Conservation (phyloP, 2,888 invertebrate species). For the Oscheius sp. region DNA sequence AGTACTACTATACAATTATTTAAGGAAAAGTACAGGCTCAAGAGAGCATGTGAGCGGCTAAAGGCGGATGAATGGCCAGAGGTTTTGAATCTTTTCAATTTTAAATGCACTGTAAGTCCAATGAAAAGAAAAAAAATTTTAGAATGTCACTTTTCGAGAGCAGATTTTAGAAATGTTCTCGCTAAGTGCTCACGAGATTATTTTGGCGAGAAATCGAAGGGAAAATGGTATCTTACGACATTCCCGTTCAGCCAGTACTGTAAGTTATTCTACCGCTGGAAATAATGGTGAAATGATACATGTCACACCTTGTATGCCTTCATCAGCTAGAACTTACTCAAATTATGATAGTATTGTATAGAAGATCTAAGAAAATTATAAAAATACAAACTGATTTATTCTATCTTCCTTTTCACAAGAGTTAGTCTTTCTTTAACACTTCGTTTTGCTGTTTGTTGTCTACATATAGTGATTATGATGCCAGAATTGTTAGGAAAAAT, state of each 20-base stretch:
- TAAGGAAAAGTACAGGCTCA: conserved; percentile 12
- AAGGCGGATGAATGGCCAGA: conserved; percentile 16
- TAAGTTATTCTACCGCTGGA: conserved; percentile 4
- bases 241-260: neutral
- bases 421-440: too few relatives aligned
- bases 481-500: too few relatives aligned
- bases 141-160: neutral
- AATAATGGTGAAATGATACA: neutral
- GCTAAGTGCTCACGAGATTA: conserved; percentile 5
- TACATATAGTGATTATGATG: too few relatives aligned
- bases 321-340: conserved; percentile 1
- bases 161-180: conserved; percentile 11
- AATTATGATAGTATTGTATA: conserved; percentile 7
- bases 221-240: neutral
- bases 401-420: too few relatives aligned
- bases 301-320: neutral
- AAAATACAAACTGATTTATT: too few relatives aligned
- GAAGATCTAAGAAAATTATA: neutral
- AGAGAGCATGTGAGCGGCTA: conserved; percentile 19
- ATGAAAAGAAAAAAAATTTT: neutral
- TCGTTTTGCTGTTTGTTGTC: too few relatives aligned
- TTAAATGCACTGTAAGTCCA: neutral
- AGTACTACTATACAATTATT: neutral
- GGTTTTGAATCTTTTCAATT: neutral
- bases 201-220: neutral